These are phyloP conservation scores for Heliangelus exortis DNA, from an alignment of 2,797 vertebrate genomes.

Conservation along the genomic window DNA sequence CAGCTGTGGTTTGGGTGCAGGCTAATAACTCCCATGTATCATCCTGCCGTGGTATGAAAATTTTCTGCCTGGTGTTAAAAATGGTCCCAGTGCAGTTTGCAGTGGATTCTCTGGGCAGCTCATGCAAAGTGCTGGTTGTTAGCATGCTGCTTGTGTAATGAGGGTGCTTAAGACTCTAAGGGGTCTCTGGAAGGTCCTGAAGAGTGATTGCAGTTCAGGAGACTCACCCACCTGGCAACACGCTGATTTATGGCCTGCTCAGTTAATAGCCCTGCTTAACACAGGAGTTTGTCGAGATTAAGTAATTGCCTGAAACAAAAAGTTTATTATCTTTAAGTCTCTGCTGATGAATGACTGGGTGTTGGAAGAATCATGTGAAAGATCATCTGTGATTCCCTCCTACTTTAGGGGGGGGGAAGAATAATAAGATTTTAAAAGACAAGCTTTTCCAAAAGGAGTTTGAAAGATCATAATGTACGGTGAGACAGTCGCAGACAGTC, in stretches of 20 bases:
- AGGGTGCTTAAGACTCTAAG: slow-evolving; percentile 82
- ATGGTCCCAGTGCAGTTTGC: slow-evolving; percentile 68
- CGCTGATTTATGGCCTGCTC: slow-evolving; percentile 85
- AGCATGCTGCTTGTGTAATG: slow-evolving; percentile 83
- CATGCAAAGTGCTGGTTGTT: slow-evolving; percentile 72
- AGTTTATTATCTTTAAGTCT: slow-evolving; percentile 84
- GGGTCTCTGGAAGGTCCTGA: slow-evolving; percentile 80
- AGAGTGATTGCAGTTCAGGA: slow-evolving; percentile 86
- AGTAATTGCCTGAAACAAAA: slow-evolving; percentile 89
- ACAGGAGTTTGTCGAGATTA: slow-evolving; percentile 86
- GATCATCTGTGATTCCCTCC: slow-evolving; percentile 73
- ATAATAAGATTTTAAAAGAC: slow-evolving; percentile 32
- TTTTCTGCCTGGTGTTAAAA: slow-evolving; percentile 76
- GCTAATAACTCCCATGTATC: slow-evolving; percentile 87
- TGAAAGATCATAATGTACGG: not conserved
- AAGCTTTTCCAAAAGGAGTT: slow-evolving; percentile 14
- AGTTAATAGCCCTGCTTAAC: slow-evolving; percentile 86
- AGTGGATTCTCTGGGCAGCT: slow-evolving; percentile 35
- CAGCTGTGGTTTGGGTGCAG: slow-evolving; percentile 79
- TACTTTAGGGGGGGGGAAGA: slow-evolving; percentile 16
- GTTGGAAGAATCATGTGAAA: slow-evolving; percentile 76
- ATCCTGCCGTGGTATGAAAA: slow-evolving; percentile 77
- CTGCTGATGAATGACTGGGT: slow-evolving; percentile 79
- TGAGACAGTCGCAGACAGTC: not conserved
- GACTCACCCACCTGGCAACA: slow-evolving; percentile 85